A percentile compares a stretch with the other conserved stretches of the same genome.
phyloP scores from a whole-genome alignment of 1,140 invertebrate species.

The Drosophila kepulauana region DNA sequence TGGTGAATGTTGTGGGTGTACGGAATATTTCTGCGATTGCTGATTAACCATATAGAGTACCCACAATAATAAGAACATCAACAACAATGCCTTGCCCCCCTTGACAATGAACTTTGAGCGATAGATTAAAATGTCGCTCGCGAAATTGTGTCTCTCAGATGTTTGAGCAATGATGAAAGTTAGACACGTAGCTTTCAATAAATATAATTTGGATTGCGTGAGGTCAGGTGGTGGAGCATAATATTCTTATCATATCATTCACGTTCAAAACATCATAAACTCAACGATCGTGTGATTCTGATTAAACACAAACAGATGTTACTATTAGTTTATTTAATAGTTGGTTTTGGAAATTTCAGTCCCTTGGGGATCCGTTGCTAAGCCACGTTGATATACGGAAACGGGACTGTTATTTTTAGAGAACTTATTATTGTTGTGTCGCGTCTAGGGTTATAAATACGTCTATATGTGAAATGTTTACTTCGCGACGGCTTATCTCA shows the following conservation, averaged over 20 bases:
- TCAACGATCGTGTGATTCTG: not conserved
- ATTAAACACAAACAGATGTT: not conserved
- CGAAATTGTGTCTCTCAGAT: not conserved
- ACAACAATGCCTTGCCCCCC: slow-evolving; percentile 7
- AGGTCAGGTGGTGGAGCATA: slow-evolving; percentile 8
- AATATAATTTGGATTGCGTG: slow-evolving; percentile 9
- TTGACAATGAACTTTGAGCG: slow-evolving; percentile 23
- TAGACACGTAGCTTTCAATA: slow-evolving; percentile 20
- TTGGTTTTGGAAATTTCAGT: not conserved
- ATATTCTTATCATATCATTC: slow-evolving; percentile 1
- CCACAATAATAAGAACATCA: not conserved
- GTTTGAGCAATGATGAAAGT: too few relatives aligned
- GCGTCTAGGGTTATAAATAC: slow-evolving; percentile 37
- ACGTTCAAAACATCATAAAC: not conserved
- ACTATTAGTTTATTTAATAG: too few relatives aligned
- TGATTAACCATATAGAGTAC: not conserved
- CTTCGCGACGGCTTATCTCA: not conserved
- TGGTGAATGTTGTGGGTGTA: not conserved
- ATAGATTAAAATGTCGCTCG: not conserved
- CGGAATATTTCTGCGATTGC: not conserved
- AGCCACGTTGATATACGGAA: slow-evolving; percentile 21
- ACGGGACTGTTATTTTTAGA: slow-evolving; percentile 32
- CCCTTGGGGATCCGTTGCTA: slow-evolving; percentile 9
- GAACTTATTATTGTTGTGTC: slow-evolving; percentile 16
- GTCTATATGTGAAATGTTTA: slow-evolving; percentile 32